Base-by-base conservation (phyloP, 1,140 invertebrate genomes). In the Pollicipes pollicipes region DNA sequence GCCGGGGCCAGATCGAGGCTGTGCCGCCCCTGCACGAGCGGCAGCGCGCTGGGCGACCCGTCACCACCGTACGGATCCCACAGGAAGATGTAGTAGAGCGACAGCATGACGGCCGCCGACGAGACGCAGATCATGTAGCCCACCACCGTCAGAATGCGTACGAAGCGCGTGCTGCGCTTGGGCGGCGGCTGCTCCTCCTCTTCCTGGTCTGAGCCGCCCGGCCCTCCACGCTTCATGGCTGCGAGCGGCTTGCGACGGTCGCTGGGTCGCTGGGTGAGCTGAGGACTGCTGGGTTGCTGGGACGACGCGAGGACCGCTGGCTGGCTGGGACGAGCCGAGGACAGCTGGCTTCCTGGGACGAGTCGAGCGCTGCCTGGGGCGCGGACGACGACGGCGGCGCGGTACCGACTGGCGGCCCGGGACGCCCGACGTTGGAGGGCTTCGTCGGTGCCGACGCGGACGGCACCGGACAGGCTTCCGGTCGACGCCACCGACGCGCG, bases 81-180 rank as follows among this genome's bases (percentile, higher is more conserved):
- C 73, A 97, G 86, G 78, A 97, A 91, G 73, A 94, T 88, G 81
- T 98, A 98, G 82, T 97, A 98, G 26, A 96, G 83, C 0, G 93
- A 95, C 31, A 97, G 84, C 78, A 97, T 89, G 73, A 97, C 92
- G 10, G 93, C 94, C 0, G 92, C 94, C 70, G 95, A 82, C 21
- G 93, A 97, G 71, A 98, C 94, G 74, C 91, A 92, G 76, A 97
- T 88, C 69, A 97, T 87, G 81, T 98, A 98, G 10, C 93, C 93
- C 73, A 97, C 85, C 37, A 98, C 95, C 0, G 95, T 97, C 72
- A 97, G 83, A 69, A 97, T 89, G 27, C 94, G 85, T 67, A 97
- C 84, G 74, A 88, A 21, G 45, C 45, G 45, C 6, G 45, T 13
- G 45, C 3, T 58, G 13, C 24, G 8, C 45, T 58, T 58, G 6